Conservation (phyloP, 1,140 invertebrate species). For the Bombus consobrinus region DNA sequence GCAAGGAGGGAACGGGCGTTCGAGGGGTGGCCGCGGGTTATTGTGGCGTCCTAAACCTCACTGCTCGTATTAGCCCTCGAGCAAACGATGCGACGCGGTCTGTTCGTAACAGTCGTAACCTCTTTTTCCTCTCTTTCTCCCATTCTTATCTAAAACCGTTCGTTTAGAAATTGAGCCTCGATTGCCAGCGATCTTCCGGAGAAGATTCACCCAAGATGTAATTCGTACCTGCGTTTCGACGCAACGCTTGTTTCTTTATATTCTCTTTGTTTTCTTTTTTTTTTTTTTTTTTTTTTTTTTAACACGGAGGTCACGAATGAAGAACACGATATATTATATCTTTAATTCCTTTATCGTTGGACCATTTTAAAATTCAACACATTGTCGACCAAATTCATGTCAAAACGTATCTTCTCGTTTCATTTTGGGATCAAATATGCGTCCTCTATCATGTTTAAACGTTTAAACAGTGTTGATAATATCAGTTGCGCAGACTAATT, state of each 20-base stretch:
- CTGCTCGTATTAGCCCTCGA: constrained; percentile 13
- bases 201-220: constrained; percentile 18
- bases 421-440: neutral
- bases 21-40: constrained; percentile 47
- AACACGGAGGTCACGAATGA: too few relatives aligned
- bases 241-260: constrained; percentile 20
- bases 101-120: constrained; percentile 55
- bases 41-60: constrained; percentile 46
- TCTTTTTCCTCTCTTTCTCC: constrained; percentile 51
- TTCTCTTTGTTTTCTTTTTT: too few relatives aligned
- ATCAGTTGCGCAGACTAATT: too few relatives aligned
- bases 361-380: neutral
- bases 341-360: too few relatives aligned
- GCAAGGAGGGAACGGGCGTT: constrained; percentile 38
- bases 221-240: constrained; percentile 25
- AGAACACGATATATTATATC: too few relatives aligned
- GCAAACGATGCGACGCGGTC: constrained; percentile 36
- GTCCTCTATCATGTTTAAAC: too few relatives aligned
- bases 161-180: neutral
- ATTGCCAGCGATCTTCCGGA: neutral
- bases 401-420: neutral
- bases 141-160: constrained; percentile 4
- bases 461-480: too few relatives aligned
- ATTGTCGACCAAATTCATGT: too few relatives aligned
- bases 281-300: too few relatives aligned